Percentiles rank a stretch among this genome's conserved stretches.
These are phyloP conservation scores for Dendroctonus ponderosae DNA, from an alignment of 1,140 invertebrate genomes.

Conservation along the genomic window DNA sequence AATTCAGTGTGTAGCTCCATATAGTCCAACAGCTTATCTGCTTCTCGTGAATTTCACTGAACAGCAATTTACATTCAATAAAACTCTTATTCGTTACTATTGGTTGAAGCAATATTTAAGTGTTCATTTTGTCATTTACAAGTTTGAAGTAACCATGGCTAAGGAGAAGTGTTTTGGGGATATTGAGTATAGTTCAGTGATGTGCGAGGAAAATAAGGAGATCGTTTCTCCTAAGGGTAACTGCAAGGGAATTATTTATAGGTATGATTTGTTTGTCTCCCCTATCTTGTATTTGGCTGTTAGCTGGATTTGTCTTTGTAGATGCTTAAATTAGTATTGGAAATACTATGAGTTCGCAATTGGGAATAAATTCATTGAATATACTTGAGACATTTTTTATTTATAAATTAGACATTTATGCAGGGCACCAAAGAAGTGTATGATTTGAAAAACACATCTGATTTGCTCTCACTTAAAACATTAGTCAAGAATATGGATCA, in stretches of 20 bases:
- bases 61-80: not conserved
- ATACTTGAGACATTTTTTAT: too few species aligned
- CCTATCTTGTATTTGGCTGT: not conserved
- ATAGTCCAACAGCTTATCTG: not conserved
- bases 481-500: too few species aligned
- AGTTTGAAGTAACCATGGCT: not conserved
- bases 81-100: not conserved
- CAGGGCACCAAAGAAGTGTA: too few species aligned
- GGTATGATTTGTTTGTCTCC: not conserved
- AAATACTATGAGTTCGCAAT: too few species aligned
- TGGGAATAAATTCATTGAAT: too few species aligned
- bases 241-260: not conserved
- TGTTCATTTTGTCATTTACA: not conserved
- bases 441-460: too few species aligned
- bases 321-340: not conserved
- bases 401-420: too few species aligned
- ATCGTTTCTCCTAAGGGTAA: not conserved
- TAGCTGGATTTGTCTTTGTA: not conserved
- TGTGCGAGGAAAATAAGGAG: not conserved
- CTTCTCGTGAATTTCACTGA: not conserved
- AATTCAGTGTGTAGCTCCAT: not conserved
- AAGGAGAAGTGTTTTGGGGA: constrained; percentile 6
- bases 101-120: not conserved
- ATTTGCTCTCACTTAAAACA: too few species aligned
- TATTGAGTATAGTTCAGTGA: constrained; percentile 18